These are phyloP conservation scores for Plectropomus leopardus DNA, from an alignment of 2,113 vertebrate genomes.

Conservation along the genomic window DNA sequence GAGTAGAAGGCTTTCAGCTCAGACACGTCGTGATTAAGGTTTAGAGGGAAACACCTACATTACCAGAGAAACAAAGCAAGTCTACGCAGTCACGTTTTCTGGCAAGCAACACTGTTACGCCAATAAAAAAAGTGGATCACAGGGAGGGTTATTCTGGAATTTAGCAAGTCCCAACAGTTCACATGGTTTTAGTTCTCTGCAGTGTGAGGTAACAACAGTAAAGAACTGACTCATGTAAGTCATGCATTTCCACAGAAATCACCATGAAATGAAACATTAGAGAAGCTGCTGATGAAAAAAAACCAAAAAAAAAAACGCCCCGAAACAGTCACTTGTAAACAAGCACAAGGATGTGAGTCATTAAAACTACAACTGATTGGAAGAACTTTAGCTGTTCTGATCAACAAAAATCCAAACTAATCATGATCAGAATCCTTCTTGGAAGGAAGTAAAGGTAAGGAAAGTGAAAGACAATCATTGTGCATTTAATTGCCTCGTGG, in stretches of 20 bases:
- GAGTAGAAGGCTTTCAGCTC: neutral
- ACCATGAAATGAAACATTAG: neutral
- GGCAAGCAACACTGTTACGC: neutral
- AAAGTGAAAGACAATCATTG: neutral
- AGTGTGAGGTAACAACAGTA: constrained; percentile 12
- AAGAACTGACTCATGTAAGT: constrained; percentile 19
- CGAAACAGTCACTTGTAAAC: neutral
- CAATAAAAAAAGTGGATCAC: neutral
- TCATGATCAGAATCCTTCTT: neutral
- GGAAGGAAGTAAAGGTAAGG: neutral
- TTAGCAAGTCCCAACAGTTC: constrained; percentile 18
- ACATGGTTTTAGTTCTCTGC: neutral
- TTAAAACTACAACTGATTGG: neutral
- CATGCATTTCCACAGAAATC: constrained; percentile 3
- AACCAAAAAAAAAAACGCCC: too few species aligned
- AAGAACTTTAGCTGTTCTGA: neutral
- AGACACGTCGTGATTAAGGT: neutral
- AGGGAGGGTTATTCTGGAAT: constrained; percentile 16
- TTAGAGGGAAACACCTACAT: neutral
- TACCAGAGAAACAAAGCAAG: neutral
- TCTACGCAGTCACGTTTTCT: constrained; percentile 7
- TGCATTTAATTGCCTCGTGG: neutral
- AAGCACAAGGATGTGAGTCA: neutral
- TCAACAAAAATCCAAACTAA: neutral
- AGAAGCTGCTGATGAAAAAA: neutral